Base-by-base conservation (phyloP, 30 jellyfish, hydroid and myxozoan genomes). In the Aurelia coerulea region DNA sequence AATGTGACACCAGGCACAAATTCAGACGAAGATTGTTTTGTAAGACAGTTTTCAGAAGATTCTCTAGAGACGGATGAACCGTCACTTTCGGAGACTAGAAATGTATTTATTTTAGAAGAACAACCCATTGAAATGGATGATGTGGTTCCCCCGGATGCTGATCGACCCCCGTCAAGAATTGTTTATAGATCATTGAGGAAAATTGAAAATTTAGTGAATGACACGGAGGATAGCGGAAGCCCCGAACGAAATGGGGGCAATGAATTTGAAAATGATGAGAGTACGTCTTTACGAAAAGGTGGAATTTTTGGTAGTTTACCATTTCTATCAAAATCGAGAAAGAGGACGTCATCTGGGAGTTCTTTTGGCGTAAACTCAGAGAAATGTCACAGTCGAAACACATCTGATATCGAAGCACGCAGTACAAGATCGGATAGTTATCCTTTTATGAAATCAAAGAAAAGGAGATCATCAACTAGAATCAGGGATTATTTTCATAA, bases 111-210 rank as follows among this genome's bases (percentile, higher is more conserved):
- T 23, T 41, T 35, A 49, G 17, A 10, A 2, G 46, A 18, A 34
- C 32, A 60, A 19, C 39, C 59, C 11, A 31, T 51, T 76, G 78
- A 59, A 54, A 35, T 15, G 67, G 84, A 74, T 29, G 11, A 17
- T 3, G 65, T 4, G 35, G 70, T 6, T 1, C 35, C 35, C 70
- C 70, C 10, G 70, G 33, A 60, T 60, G 70, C 34, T 2, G 11
- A 35, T 12, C 54, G 70, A 31, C 19, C 89, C 14, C 80, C 88
- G 10, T 56, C 88, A 12, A 78, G 93, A 9, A 49, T 74, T 49
- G 93, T 84, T 62, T 84, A 72, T 58, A 73, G 93, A 73, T 32
- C 88, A 4, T 60, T 73, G 2, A 88, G 85, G 39, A 73, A 84
- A 34, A 37, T 62, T 2, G 93, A 84, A 73, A 60, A 39, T 46